These are phyloP conservation scores for Odobenus rosmarus DNA, from an alignment of 2,113 vertebrate species.

Conservation along the genomic window DNA sequence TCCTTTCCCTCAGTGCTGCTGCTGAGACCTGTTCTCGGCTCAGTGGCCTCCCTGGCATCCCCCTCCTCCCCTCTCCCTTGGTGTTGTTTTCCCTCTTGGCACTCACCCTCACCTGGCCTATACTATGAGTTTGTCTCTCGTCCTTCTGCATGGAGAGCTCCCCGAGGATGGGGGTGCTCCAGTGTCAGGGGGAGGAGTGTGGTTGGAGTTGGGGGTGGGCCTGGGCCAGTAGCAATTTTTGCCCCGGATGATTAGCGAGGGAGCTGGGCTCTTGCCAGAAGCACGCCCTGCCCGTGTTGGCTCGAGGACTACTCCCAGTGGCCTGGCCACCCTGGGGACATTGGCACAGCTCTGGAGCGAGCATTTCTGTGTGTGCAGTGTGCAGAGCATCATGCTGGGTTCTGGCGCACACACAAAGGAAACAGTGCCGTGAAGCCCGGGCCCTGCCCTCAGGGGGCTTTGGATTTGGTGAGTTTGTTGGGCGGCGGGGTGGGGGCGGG, in stretches of 20 bases:
- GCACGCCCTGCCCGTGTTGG: background rate
- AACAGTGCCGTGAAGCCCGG: background rate
- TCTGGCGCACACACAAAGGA: background rate
- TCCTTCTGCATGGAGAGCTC: background rate
- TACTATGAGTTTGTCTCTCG: background rate
- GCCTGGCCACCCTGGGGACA: background rate
- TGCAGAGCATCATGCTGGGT: too few species aligned
- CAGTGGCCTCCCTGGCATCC: background rate
- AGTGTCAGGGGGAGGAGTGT: background rate
- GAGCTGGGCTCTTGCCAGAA: background rate
- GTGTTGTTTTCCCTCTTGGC: background rate
- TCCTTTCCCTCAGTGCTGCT: too few species aligned
- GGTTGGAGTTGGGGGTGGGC: background rate
- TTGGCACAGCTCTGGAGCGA: background rate
- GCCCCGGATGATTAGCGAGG: background rate
- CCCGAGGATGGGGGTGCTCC: too few species aligned
- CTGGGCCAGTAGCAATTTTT: background rate
- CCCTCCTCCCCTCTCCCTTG: background rate
- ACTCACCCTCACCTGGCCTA: background rate
- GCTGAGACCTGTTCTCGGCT: background rate
- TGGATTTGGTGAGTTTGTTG: background rate
- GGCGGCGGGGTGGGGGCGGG: background rate
- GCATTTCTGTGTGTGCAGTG: background rate
- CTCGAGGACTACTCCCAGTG: background rate
- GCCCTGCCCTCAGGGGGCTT: background rate